Base-by-base conservation (phyloP, 2,113 vertebrate species). In the Corynorhinus townsendii region DNA sequence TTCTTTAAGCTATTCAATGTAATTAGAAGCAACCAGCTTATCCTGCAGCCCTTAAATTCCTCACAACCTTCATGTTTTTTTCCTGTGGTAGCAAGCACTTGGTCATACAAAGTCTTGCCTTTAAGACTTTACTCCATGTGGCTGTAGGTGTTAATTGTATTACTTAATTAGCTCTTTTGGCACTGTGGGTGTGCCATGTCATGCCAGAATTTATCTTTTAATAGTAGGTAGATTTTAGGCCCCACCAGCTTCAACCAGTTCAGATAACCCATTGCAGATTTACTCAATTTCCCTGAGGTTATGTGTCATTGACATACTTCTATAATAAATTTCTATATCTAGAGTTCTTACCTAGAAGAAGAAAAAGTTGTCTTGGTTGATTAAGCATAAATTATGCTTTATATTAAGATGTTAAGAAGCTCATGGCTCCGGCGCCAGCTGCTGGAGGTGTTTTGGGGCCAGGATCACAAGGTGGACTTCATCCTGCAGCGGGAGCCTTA, bases 391-490 rank as follows among this genome's bases (percentile, higher is more conserved):
- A 68, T 7, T 73, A n/a, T 26, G 7, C 19, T 71, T 89, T 85
- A 35, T 24, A 33, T 54, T 85, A 80, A 40, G 47, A 89, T 30
- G 38, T 49, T 86, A 66, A 47, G 28, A 87, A 68, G 26, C 2
- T 88, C 28, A 24, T 30, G 30, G 43, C 97, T 99, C 0, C 98
- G 98, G 85, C 96, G 98, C 87, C 96, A 97, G 82, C 98, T 99
- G 59, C 87, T 98, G 52, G 98, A 98, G 95, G 98, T 99, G 40
- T 99, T 99, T 80, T 97, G 97, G 0, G 98, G 94, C n/a, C 99
- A 99, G 97, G 98, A 99, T 81, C 97, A 97, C 91, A 97, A 98
- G 90, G 98, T 99, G 89, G 98, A 98, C 35, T 98, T 99, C 96
- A 98, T 98, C 49, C 98, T 99, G 43, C 98, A 98, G 97, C 97